Evolutionary conservation across 2,888 invertebrate genomes (phyloP).

Genomic region (Orthonevra nobilis): DNA sequence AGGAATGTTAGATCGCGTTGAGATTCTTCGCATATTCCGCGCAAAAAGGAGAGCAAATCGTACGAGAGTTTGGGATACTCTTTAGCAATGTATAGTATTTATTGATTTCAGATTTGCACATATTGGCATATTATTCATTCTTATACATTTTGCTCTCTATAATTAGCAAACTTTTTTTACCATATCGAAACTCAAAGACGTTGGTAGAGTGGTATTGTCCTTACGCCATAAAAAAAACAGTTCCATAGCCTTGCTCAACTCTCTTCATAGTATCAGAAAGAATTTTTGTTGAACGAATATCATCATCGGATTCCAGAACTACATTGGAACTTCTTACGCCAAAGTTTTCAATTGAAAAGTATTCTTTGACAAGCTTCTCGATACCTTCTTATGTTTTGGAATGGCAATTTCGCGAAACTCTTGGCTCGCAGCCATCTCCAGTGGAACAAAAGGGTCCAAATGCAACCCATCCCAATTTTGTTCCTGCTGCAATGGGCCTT

Average conservation of each 20-base stretch:
- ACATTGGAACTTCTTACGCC: neutral
- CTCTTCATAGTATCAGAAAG: neutral
- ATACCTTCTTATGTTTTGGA: too few species aligned
- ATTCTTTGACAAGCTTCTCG: neutral
- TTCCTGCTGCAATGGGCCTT: too few species aligned
- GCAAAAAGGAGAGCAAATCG: slow-evolving; percentile 51
- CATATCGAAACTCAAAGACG: neutral
- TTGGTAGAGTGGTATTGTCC: neutral
- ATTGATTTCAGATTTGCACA: neutral
- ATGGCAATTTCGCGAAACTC: too few species aligned
- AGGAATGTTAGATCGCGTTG: slow-evolving; percentile 1
- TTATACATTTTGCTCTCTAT: neutral
- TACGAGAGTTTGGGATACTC: slow-evolving; percentile 26
- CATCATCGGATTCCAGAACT: neutral
- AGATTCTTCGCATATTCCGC: slow-evolving; percentile 57
- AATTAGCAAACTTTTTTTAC: neutral
- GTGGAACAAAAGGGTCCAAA: too few species aligned
- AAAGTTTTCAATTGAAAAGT: slow-evolving; percentile 1
- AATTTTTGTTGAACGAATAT: neutral
- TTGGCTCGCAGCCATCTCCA: too few species aligned
- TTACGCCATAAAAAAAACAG: neutral
- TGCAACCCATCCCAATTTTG: neutral
- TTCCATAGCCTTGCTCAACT: neutral
- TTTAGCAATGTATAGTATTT: neutral
- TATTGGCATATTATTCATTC: neutral